Evolutionary conservation across 2,888 invertebrate genomes (phyloP), one percentile per base, ranked within the genome.

Genomic region (Gnatocerus cornutus): DNA sequence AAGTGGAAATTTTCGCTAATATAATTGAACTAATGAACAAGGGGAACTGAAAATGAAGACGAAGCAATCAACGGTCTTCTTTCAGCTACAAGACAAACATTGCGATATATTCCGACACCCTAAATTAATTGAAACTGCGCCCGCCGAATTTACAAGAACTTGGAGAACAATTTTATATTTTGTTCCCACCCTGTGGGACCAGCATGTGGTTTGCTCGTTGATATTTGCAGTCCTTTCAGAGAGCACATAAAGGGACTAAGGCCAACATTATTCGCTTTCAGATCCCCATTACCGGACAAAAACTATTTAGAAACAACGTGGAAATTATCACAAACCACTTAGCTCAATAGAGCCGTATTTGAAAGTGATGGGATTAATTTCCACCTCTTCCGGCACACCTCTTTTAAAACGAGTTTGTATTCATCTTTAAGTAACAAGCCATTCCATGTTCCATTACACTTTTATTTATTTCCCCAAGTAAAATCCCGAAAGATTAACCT

Each of bases 391-490:
- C 9, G n/a, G n/a, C 33, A 33, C 41, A 13, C 41, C 41, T 41
- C 12, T n/a, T 13, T 6, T 37, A n/a, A 41, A 29, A 13, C 21
- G 58, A 3, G 37, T 53, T 29, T 37, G 55, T 21, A 55, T 39
- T 55, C 55, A 43, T 56, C 27, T 46, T 37, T 10, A 50, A 61
- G 61, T 30, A 30, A 16, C 37, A 21, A 61, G 37, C n/a, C 29
- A 46, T 50, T 61, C 30, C 48, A 61, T 12, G 37, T 48, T 48
- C 50, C 61, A 61, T 61, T 50, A 61, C 7, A 21, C 37, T 41
- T 61, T 48, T 61, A 48, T 50, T 48, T 50, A 48, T 61, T 61
- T 59, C 59, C 33, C 46, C n/a, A 48, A 50, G 50, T 29, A 61
- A 50, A 61, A 61, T 61, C 61, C 48, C 37, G 39, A 37, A 50